Conservation (phyloP, 2,113 vertebrate genomes). For the Silurus asotus region DNA sequence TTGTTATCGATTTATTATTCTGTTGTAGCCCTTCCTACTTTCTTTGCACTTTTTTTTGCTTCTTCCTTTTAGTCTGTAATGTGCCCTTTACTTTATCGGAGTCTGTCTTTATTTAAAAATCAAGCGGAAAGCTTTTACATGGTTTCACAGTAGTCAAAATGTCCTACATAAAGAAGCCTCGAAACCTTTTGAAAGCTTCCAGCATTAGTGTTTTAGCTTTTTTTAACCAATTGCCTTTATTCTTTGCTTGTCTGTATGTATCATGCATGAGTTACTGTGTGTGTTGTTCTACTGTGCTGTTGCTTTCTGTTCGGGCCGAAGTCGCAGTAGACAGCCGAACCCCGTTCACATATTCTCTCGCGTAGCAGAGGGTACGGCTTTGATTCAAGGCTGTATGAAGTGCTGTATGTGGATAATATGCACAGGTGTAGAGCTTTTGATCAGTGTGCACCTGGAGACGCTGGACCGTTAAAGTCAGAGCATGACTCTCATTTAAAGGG, state of each 20-base stretch:
- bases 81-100: conserved; percentile 17
- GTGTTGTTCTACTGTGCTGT: conserved; percentile 42
- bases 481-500: conserved; percentile 42
- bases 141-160: conserved; percentile 29
- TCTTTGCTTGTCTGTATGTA: conserved; percentile 36
- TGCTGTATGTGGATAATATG: conserved; percentile 43
- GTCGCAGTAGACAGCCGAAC: conserved; percentile 7
- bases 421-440: conserved; percentile 52
- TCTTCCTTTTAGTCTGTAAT: conserved; percentile 31
- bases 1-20: conserved; percentile 33
- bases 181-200: conserved; percentile 54
- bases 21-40: conserved; percentile 6
- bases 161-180: not conserved
- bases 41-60: conserved; percentile 25
- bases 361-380: conserved; percentile 4
- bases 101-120: conserved; percentile 24
- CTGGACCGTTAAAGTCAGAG: conserved; percentile 44
- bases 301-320: conserved; percentile 41
- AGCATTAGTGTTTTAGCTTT: conserved; percentile 16
- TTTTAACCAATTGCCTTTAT: conserved; percentile 46
- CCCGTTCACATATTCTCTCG: not conserved
- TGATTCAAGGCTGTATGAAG: conserved; percentile 40
- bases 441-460: conserved; percentile 43
- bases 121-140: conserved; percentile 43
- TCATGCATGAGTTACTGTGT: conserved; percentile 33